Evolutionary conservation across 2,797 vertebrate genomes (phyloP).

Genomic region (Falco berigora): DNA sequence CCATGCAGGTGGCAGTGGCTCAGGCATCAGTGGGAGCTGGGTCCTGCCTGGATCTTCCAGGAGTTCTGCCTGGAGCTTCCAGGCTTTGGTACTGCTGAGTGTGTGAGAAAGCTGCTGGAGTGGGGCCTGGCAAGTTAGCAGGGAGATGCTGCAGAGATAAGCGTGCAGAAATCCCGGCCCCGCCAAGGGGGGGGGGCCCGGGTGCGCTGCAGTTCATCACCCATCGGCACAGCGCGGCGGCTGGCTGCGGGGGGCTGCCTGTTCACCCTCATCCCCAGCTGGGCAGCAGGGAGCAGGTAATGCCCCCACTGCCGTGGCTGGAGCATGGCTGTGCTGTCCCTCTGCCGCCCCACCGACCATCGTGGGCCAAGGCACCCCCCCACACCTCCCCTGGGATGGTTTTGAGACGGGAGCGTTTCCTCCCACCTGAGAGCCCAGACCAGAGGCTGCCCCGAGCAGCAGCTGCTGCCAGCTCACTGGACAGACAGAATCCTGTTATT

Average conservation of each 20-base stretch:
- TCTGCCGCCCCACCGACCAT: accelerated
- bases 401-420: background rate
- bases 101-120: background rate
- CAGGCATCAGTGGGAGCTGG: background rate
- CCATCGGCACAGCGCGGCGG: background rate
- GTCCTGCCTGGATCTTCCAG: background rate
- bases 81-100: background rate
- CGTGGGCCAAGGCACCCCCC: background rate
- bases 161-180: background rate
- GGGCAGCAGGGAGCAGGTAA: background rate
- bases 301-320: accelerated
- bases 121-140: background rate
- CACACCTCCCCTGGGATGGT: background rate
- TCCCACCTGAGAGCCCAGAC: accelerated
- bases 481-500: slow-evolving; percentile 56
- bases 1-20: background rate
- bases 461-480: background rate
- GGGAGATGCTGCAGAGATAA: background rate
- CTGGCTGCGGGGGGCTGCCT: background rate
- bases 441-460: background rate
- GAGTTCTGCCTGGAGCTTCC: background rate
- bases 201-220: background rate
- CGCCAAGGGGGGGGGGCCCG: accelerated
- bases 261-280: background rate
- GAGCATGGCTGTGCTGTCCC: background rate